A percentile compares a stretch with the other conserved stretches of the same genome.
Conservation (phyloP, 1,140 invertebrate species). For the Drosophila varians region DNA sequence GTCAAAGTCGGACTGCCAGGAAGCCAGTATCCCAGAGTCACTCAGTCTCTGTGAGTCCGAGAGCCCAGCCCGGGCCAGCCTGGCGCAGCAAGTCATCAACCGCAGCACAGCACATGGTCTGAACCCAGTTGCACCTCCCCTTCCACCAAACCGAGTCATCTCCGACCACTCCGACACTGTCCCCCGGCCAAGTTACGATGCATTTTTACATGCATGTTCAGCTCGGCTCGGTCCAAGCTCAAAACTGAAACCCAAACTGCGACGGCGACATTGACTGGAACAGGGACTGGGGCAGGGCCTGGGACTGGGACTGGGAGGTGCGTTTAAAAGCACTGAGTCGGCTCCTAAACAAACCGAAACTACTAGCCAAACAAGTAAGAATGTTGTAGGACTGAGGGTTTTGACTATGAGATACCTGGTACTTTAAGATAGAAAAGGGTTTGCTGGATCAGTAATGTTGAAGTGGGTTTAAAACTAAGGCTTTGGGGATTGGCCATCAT, state of each 20-base stretch:
- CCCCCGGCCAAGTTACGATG: constrained; percentile 65
- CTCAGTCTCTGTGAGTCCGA: constrained; percentile 60
- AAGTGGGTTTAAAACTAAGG: too few species aligned
- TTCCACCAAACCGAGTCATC: background rate
- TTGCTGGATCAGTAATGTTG: too few species aligned
- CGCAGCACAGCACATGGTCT: constrained; percentile 52
- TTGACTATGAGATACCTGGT: constrained; percentile 12
- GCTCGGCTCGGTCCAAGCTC: constrained; percentile 37
- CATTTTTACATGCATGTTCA: constrained; percentile 79
- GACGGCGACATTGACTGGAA: constrained; percentile 1
- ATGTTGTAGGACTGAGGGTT: background rate
- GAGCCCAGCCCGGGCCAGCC: constrained; percentile 34
- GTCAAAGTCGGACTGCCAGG: constrained; percentile 51
- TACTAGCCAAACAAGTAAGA: constrained; percentile 52
- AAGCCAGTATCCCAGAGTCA: constrained; percentile 60
- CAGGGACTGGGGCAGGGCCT: constrained; percentile 1
- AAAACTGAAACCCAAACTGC: constrained; percentile 34
- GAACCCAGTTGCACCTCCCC: constrained; percentile 26
- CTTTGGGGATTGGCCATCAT: too few species aligned
- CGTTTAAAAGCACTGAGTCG: constrained; percentile 70
- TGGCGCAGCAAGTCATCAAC: constrained; percentile 65
- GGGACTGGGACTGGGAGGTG: constrained; percentile 30
- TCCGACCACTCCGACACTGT: constrained; percentile 14
- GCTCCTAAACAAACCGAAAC: constrained; percentile 73
- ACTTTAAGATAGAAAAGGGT: too few species aligned